Conservation (phyloP, 2,888 invertebrate species). For the Eucriotettix oculatus region DNA sequence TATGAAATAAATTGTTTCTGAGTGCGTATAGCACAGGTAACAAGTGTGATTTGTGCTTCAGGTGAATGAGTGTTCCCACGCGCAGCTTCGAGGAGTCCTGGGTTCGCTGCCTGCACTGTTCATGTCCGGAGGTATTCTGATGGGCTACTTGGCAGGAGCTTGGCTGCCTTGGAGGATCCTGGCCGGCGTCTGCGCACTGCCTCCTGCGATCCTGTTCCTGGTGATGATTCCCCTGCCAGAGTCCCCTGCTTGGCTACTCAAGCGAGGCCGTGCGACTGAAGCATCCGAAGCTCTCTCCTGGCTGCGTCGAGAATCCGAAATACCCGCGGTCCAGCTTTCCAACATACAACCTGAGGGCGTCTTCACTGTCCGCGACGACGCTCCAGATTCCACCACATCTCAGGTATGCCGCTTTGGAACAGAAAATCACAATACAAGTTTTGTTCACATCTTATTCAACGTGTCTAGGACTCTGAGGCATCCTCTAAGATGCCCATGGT, state of each 20-base stretch:
- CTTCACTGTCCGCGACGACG: slow-evolving; percentile 16
- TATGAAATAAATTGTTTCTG: too few relatives aligned
- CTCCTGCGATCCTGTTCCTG: slow-evolving; percentile 31
- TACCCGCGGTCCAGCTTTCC: background rate
- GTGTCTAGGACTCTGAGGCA: too few relatives aligned
- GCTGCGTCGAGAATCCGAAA: slow-evolving; percentile 26
- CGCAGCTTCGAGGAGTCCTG: slow-evolving; percentile 42
- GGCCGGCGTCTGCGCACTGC: slow-evolving; percentile 34
- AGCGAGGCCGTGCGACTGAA: slow-evolving; percentile 28
- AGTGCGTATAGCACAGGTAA: too few relatives aligned
- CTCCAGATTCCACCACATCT: slow-evolving; percentile 14
- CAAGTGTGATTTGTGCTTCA: slow-evolving; percentile 14
- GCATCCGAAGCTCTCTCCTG: slow-evolving; percentile 32
- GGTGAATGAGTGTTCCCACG: slow-evolving; percentile 46
- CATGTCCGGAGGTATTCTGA: slow-evolving; percentile 44
- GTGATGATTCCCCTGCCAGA: slow-evolving; percentile 40
- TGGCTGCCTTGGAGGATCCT: slow-evolving; percentile 39
- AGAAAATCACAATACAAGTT: too few relatives aligned
- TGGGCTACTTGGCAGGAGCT: slow-evolving; percentile 39
- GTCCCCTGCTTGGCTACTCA: slow-evolving; percentile 41
- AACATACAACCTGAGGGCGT: background rate
- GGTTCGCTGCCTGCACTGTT: slow-evolving; percentile 47
- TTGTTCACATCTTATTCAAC: too few relatives aligned
- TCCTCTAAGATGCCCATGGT: too few relatives aligned
- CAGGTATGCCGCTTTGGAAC: too few relatives aligned